Percentiles rank a stretch among this genome's conserved stretches.
These are phyloP conservation scores for Otolemur crassicaudatus DNA, from an alignment of 2,797 vertebrate genomes.

Conservation along the genomic window DNA sequence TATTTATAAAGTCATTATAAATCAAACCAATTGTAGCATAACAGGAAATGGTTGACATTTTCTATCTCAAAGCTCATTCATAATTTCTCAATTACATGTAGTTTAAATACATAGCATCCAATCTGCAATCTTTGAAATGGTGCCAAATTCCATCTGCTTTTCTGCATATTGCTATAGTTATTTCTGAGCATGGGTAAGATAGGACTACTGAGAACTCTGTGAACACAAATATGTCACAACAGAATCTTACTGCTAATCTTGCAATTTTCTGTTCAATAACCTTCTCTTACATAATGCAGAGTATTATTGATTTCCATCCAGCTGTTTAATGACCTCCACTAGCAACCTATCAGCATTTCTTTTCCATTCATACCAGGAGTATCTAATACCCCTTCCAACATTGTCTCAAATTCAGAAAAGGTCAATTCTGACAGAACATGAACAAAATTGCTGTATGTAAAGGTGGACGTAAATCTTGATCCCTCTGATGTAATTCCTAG, in stretches of 20 bases:
- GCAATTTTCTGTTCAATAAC: conserved; percentile 67
- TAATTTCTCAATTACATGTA: conserved; percentile 74
- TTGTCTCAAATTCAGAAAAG: conserved; percentile 70
- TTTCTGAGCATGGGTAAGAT: conserved; percentile 70
- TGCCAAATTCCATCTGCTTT: conserved; percentile 66
- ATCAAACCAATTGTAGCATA: conserved; percentile 70
- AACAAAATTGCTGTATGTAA: conserved; percentile 59
- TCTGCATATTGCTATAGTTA: conserved; percentile 66
- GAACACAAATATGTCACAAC: conserved; percentile 65
- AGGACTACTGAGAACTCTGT: conserved; percentile 71
- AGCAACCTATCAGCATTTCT: conserved; percentile 62
- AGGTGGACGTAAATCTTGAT: conserved; percentile 37
- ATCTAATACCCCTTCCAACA: conserved; percentile 53
- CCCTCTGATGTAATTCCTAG: conserved; percentile 54
- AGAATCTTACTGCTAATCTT: conserved; percentile 70
- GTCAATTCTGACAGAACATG: conserved; percentile 37
- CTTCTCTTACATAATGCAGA: conserved; percentile 52
- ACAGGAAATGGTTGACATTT: conserved; percentile 77
- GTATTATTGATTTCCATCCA: conserved; percentile 74
- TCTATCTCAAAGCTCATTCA: conserved; percentile 77
- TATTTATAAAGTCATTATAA: conserved; percentile 81
- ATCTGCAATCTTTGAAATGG: conserved; percentile 68
- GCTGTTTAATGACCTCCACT: conserved; percentile 68
- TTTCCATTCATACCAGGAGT: conserved; percentile 24
- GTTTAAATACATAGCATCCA: conserved; percentile 71